A percentile compares a stretch with the other conserved stretches of the same genome.
Conservation (phyloP, 2,888 invertebrate genomes). For the Tipula confusa region DNA sequence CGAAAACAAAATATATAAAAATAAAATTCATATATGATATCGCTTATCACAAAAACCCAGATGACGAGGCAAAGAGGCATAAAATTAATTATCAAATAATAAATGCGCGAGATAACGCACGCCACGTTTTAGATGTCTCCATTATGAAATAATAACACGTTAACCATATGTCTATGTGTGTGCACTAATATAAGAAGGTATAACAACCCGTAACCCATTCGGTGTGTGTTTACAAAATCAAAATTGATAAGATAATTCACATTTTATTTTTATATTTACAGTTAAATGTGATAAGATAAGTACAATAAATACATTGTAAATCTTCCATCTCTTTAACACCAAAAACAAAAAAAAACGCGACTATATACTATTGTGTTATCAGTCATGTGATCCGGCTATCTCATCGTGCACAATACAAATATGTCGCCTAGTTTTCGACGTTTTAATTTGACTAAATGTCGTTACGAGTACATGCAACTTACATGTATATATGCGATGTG, state of each 20-base stretch:
- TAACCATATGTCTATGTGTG: background rate
- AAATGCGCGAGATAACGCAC: background rate
- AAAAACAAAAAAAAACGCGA: too few relatives aligned
- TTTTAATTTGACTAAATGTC: too few relatives aligned
- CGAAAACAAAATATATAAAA: background rate
- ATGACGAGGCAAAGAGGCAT: conserved; percentile 7
- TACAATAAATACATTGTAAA: background rate
- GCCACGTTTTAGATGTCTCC: background rate
- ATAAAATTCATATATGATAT: background rate
- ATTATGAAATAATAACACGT: background rate
- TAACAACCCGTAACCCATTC: background rate
- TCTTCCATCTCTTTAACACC: background rate
- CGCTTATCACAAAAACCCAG: background rate
- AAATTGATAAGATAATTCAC: background rate
- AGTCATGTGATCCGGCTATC: background rate
- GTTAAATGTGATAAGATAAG: background rate
- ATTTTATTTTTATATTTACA: background rate
- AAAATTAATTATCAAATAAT: background rate
- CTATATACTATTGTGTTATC: too few relatives aligned
- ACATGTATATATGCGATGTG: background rate
- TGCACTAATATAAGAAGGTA: background rate
- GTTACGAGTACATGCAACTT: too few relatives aligned
- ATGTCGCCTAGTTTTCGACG: background rate
- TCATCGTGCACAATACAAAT: background rate
- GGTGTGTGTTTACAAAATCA: background rate